Evolutionary conservation across 2,888 invertebrate species (phyloP).

Genomic region (Melieria picta): DNA sequence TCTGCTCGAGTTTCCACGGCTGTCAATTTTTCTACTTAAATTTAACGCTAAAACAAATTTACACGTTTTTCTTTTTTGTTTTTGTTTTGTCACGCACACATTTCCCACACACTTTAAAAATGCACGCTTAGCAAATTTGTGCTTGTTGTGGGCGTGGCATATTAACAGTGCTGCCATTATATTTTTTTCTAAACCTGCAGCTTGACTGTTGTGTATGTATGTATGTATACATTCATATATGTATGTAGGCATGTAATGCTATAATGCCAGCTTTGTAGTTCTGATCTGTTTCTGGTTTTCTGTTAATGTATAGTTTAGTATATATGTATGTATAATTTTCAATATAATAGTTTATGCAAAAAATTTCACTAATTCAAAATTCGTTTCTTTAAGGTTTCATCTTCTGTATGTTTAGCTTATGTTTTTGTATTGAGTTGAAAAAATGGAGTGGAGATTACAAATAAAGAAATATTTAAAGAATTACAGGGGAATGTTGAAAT

Average conservation of each 20-base stretch:
- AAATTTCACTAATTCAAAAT: conserved; percentile 65
- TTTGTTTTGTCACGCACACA: not conserved
- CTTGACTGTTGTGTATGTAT: conserved; percentile 17
- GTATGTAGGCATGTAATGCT: not conserved
- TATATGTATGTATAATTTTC: conserved; percentile 36
- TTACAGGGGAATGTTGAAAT: no score
- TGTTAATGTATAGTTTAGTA: conserved; percentile 34
- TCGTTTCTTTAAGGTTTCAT: conserved; percentile 62
- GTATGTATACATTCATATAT: conserved; percentile 11
- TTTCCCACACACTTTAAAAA: no score
- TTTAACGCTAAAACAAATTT: conserved; percentile 49
- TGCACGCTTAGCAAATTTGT: no score
- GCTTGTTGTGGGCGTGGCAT: no score
- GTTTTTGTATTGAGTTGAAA: not conserved
- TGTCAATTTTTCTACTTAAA: conserved; percentile 49
- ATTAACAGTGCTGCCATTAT: not conserved
- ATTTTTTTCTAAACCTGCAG: conserved; percentile 8
- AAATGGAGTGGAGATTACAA: not conserved
- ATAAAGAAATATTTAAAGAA: no score
- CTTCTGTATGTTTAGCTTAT: not conserved
- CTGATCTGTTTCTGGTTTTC: conserved; percentile 29
- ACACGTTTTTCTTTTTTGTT: conserved; percentile 41
- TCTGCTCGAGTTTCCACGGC: conserved; percentile 10
- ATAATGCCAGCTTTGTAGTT: not conserved
- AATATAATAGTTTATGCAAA: conserved; percentile 51